Conservation (phyloP, 2,888 invertebrate species). For the Pristionchus maxplancki region DNA sequence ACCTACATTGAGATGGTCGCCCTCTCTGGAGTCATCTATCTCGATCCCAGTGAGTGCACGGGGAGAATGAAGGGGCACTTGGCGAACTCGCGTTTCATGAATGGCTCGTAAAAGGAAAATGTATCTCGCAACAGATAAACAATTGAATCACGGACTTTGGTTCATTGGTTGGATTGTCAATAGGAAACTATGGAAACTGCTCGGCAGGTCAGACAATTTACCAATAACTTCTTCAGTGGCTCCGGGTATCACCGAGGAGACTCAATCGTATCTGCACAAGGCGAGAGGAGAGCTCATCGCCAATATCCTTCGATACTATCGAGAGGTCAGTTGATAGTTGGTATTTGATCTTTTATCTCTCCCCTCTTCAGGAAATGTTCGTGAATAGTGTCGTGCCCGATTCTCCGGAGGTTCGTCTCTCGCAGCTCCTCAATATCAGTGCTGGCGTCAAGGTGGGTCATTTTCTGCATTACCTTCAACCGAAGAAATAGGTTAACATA, state of each 20-base stretch:
- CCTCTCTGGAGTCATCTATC: slow-evolving; percentile 65
- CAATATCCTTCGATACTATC: background rate
- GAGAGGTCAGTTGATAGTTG: slow-evolving; percentile 6
- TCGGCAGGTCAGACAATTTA: background rate
- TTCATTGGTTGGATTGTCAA: too few relatives aligned
- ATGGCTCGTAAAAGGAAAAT: background rate
- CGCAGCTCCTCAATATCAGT: slow-evolving; percentile 66
- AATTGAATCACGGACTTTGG: too few relatives aligned
- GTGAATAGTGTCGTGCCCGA: slow-evolving; percentile 51
- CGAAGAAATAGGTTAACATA: background rate
- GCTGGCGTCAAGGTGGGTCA: slow-evolving; percentile 68
- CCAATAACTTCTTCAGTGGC: background rate
- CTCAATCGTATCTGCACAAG: background rate
- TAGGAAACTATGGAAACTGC: background rate
- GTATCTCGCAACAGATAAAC: too few relatives aligned
- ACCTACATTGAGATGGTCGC: slow-evolving; percentile 67
- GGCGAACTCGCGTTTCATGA: background rate
- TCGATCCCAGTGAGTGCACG: slow-evolving; percentile 66
- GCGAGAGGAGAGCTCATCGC: slow-evolving; percentile 13
- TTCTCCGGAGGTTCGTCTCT: slow-evolving; percentile 70
- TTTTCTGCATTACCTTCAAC: too few relatives aligned
- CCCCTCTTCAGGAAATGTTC: slow-evolving; percentile 63
- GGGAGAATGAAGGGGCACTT: background rate
- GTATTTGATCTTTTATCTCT: slow-evolving; percentile 16
- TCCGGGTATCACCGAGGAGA: background rate